Percentiles rank a stretch among this genome's conserved stretches.
Conservation (phyloP, 30 jellyfish, hydroid and myxozoan genomes). For the Phacellophora camtschatica region DNA sequence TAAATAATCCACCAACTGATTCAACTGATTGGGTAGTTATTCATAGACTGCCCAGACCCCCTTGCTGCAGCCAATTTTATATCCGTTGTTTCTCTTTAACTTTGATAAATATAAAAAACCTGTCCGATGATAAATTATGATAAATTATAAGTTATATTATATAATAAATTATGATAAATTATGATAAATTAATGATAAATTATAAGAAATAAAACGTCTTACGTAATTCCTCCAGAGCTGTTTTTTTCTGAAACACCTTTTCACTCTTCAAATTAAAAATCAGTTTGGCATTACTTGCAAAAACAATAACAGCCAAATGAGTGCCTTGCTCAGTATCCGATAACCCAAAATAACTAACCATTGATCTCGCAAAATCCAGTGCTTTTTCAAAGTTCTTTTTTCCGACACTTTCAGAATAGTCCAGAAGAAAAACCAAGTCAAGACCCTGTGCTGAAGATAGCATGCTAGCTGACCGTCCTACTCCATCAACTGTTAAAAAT, state of each 20-base stretch:
- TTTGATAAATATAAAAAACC: too few species aligned
- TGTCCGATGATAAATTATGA: too few species aligned
- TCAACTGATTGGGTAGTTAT: too few species aligned
- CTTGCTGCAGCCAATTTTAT: too few species aligned
- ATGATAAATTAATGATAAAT: too few species aligned
- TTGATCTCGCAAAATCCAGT: slow-evolving; percentile 27
- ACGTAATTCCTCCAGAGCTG: slow-evolving; percentile 57
- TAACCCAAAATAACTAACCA: slow-evolving; percentile 58
- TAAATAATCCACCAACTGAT: too few species aligned
- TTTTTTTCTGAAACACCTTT: slow-evolving; percentile 30
- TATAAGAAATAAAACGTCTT: too few species aligned
- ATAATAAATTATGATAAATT: too few species aligned
- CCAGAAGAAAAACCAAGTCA: slow-evolving; percentile 59
- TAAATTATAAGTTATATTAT: too few species aligned
- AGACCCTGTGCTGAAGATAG: slow-evolving; percentile 55
- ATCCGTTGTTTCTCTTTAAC: too few species aligned
- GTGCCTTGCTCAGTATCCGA: slow-evolving; percentile 59
- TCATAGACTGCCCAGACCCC: too few species aligned
- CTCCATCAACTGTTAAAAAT: slow-evolving; percentile 51
- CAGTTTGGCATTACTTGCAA: slow-evolving; percentile 26
- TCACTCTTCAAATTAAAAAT: slow-evolving; percentile 41
- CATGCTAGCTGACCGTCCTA: slow-evolving; percentile 52
- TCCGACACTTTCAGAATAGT: slow-evolving; percentile 73
- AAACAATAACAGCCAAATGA: slow-evolving; percentile 61
- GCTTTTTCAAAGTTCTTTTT: slow-evolving; percentile 42